Conservation (phyloP, 2,113 vertebrate species). For the Saccopteryx bilineata region DNA sequence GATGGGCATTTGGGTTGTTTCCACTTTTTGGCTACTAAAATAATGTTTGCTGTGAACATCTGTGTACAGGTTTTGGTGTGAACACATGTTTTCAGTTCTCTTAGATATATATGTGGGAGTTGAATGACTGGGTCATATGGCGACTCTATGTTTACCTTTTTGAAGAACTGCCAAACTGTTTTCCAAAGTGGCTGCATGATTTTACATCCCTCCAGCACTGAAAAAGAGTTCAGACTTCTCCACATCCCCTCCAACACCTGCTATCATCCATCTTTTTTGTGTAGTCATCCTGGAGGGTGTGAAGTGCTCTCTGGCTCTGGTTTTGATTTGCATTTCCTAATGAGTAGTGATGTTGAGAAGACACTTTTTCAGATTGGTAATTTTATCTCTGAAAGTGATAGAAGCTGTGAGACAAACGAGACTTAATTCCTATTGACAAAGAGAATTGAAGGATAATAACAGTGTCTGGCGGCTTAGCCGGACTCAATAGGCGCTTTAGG, state of each 20-base stretch:
- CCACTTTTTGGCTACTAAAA: neutral
- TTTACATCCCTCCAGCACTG: neutral
- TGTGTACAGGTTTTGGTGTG: neutral
- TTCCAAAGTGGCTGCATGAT: neutral
- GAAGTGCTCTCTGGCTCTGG: neutral
- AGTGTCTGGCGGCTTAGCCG: neutral
- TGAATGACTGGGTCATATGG: neutral
- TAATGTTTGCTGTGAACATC: neutral
- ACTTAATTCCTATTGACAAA: slow-evolving; percentile 39
- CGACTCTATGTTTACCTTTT: neutral
- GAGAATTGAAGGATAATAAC: slow-evolving; percentile 49
- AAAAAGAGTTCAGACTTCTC: neutral
- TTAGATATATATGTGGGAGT: neutral
- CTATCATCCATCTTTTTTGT: neutral
- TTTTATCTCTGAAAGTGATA: slow-evolving; percentile 48
- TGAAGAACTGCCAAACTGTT: neutral
- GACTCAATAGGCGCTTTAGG: neutral
- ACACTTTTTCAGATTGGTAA: neutral
- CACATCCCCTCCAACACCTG: neutral
- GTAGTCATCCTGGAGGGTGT: neutral
- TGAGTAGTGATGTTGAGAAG: neutral
- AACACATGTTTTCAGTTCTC: neutral
- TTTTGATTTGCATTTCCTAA: neutral
- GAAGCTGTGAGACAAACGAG: slow-evolving; percentile 13
- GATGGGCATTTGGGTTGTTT: no score